These are phyloP conservation scores for Laodelphax striatellus DNA, from an alignment of 1,140 invertebrate species.

Conservation along the genomic window DNA sequence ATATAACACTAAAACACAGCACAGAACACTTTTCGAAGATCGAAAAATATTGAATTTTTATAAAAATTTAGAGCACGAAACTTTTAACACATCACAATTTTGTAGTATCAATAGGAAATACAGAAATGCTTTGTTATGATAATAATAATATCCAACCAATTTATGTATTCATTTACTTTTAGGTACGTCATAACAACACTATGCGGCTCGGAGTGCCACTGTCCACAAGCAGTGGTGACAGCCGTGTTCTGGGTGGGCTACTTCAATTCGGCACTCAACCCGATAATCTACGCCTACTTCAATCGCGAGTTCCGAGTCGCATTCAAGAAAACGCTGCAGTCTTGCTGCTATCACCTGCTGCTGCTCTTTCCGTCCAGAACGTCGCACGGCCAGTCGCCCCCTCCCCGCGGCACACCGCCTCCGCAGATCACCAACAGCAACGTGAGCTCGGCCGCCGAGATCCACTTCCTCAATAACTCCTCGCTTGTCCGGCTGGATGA, in stretches of 20 bases:
- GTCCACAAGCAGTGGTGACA: conserved; percentile 64
- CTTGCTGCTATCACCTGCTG: conserved; percentile 45
- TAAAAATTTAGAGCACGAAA: too few relatives aligned
- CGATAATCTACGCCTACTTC: conserved; percentile 94
- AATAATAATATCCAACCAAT: too few relatives aligned
- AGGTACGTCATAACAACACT: conserved; percentile 75
- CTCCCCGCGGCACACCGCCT: conserved; percentile 5
- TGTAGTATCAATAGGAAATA: too few relatives aligned
- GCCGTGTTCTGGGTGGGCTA: conserved; percentile 95
- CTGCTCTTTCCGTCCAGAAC: conserved; percentile 6
- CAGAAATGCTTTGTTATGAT: too few relatives aligned
- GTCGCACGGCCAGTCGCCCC: neutral
- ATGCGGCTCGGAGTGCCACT: conserved; percentile 56
- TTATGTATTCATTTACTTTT: conserved; percentile 19
- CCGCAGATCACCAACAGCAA: conserved; percentile 18
- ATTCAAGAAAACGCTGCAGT: conserved; percentile 84
- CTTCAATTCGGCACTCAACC: conserved; percentile 93
- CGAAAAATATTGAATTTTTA: too few relatives aligned
- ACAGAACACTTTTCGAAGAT: too few relatives aligned
- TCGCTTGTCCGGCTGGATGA: conserved; percentile 9
- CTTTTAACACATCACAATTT: too few relatives aligned
- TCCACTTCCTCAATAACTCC: conserved; percentile 23
- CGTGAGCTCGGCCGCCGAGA: conserved; percentile 20
- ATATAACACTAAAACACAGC: too few relatives aligned
- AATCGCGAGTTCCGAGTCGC: conserved; percentile 89